A percentile compares a stretch with the other conserved stretches of the same genome.
phyloP scores from a whole-genome alignment of 2,888 invertebrate species.

The Macropis europaea region DNA sequence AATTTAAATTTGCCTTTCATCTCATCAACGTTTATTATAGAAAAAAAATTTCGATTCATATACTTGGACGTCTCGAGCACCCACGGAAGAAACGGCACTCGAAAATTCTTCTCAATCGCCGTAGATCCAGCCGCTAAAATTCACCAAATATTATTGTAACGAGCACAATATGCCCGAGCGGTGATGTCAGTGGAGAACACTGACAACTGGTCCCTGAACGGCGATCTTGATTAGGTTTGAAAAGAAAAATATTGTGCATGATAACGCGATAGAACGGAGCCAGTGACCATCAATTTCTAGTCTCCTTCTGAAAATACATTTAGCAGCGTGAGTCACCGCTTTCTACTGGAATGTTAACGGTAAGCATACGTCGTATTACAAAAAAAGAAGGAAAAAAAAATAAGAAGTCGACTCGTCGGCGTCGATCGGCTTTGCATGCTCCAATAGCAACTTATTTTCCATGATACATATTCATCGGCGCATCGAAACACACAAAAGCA shows the following conservation, averaged over 20 bases:
- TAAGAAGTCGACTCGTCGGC: background rate
- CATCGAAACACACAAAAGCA: background rate
- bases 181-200: background rate
- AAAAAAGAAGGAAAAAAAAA: slow-evolving; percentile 14
- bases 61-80: too few relatives aligned
- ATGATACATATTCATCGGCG: slow-evolving; percentile 14
- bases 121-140: background rate
- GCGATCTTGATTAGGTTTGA: background rate
- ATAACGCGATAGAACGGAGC: background rate
- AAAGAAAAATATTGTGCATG: slow-evolving; percentile 7
- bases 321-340: slow-evolving; percentile 55
- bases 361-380: slow-evolving; percentile 21
- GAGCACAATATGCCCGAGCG: background rate
- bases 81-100: too few relatives aligned
- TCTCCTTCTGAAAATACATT: slow-evolving; percentile 48
- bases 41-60: too few relatives aligned
- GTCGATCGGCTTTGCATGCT: slow-evolving; percentile 31
- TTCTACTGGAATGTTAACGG: slow-evolving; percentile 60
- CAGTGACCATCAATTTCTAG: slow-evolving; percentile 51
- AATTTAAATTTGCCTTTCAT: too few relatives aligned
- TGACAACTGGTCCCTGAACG: background rate
- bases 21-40: too few relatives aligned
- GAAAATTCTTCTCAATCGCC: too few relatives aligned
- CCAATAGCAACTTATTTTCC: slow-evolving; percentile 42
- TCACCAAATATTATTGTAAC: background rate